A percentile compares a stretch with the other conserved stretches of the same genome.
Conservation (phyloP, 2,113 vertebrate genomes). For the Coryphaenoides rupestris region DNA sequence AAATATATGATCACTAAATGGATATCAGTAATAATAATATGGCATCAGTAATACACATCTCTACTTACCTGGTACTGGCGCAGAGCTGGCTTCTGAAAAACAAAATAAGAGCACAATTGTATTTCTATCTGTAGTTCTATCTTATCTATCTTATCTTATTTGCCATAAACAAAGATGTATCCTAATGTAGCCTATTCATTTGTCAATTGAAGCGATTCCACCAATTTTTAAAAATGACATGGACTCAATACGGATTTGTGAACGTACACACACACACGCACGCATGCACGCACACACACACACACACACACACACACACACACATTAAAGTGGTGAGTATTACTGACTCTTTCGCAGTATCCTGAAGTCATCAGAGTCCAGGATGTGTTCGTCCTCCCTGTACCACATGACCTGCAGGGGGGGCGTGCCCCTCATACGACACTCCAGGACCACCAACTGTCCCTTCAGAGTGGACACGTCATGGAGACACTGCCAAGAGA, state of each 20-base stretch:
- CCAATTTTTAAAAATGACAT: too few species aligned
- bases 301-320: not conserved
- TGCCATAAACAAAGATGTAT: too few species aligned
- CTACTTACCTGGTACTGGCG: constrained; percentile 80
- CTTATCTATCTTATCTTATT: too few species aligned
- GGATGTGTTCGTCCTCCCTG: constrained; percentile 75
- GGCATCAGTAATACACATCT: not conserved
- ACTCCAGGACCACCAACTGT: constrained; percentile 83
- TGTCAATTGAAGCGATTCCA: too few species aligned
- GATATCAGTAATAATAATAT: too few species aligned
- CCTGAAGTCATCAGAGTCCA: constrained; percentile 82
- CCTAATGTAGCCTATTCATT: too few species aligned
- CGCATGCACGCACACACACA: not conserved
- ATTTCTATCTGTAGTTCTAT: too few species aligned
- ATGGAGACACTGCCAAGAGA: constrained; percentile 74
- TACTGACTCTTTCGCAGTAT: constrained; percentile 84
- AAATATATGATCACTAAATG: not conserved
- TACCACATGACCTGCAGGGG: constrained; percentile 82
- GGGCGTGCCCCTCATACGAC: constrained; percentile 73
- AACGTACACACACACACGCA: too few species aligned
- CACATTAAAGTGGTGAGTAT: not conserved
- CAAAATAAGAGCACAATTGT: constrained; percentile 25
- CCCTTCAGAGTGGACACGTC: constrained; percentile 79
- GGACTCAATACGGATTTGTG: too few species aligned
- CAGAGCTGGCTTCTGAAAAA: constrained; percentile 81